Base-by-base conservation (phyloP, 1,140 invertebrate genomes). In the Nixonia krombeini region DNA sequence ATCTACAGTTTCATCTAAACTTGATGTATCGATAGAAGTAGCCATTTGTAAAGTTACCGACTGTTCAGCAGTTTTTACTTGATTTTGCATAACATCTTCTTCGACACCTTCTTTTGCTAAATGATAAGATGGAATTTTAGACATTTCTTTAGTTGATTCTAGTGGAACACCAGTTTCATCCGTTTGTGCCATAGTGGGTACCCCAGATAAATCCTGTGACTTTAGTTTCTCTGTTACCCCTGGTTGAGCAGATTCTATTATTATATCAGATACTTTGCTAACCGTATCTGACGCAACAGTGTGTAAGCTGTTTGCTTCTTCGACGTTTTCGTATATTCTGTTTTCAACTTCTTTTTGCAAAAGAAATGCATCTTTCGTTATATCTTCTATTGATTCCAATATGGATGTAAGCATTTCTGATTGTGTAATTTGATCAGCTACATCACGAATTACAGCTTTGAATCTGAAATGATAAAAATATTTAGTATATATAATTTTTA, bases 341-440 rank as follows among this genome's bases (percentile, higher is more conserved):
- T 18, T 12, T 31, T n/a, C 1, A n/a, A 63, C 42, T 49, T 76
- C 66, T 46, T 72, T 41, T 76, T 0, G 66, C 44, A 7, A 76
- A 57, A 78, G 18, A 6, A 51, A 26, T 0, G 72, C 56, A 29
- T 76, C 73, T 31, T 72, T 79, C 40, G 79, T 70, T 31, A 83
- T 72, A 18, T 77, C 78, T 42, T 81, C 75, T 12, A 83, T 42
- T n/a, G 79, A 46, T 9, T 75, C 59, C 5, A 82, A 5, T 13
- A 81, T 29, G 0, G 73, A 53, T 29, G 42, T 13, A 5, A 78
- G 38, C 4, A 7, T 10, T 4, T 72, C 64, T 1, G 38, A 23
- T 4, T 50, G 55, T 4, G 47, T 50, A 4, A 59, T 37, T 4
- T 44, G 61, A 21, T 76, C 33, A 0, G 42, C 50, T 35, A 80